Conservation (phyloP, 2,888 invertebrate genomes). For the Drosophila neotestacea region DNA sequence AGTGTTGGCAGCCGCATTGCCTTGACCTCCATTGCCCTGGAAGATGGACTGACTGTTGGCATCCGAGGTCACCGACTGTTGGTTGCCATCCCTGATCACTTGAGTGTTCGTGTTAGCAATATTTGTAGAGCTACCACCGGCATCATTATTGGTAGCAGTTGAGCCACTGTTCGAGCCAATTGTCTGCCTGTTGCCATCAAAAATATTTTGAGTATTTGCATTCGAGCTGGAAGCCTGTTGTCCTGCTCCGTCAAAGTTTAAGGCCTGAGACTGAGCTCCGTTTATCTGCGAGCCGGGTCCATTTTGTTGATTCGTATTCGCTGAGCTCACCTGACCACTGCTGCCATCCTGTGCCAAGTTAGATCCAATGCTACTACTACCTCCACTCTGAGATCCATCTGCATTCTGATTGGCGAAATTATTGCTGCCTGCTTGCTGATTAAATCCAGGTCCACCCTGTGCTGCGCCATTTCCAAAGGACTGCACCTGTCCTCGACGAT, state of each 20-base stretch:
- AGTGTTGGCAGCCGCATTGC: constrained; percentile 72
- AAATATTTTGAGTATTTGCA: constrained; percentile 76
- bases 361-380: constrained; percentile 83
- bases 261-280: constrained; percentile 82
- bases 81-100: constrained; percentile 67
- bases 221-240: constrained; percentile 83
- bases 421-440: constrained; percentile 83
- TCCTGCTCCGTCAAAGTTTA: constrained; percentile 76
- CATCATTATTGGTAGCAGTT: constrained; percentile 71
- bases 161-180: constrained; percentile 78
- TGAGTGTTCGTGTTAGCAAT: constrained; percentile 80
- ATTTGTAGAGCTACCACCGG: constrained; percentile 75
- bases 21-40: constrained; percentile 75
- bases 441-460: constrained; percentile 62
- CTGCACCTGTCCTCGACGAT: constrained; percentile 46
- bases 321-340: constrained; percentile 82
- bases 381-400: constrained; percentile 59
- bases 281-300: constrained; percentile 61
- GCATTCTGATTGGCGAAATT: constrained; percentile 68
- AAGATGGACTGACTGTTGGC: constrained; percentile 82
- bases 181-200: constrained; percentile 59
- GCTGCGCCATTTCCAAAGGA: constrained; percentile 70
- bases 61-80: constrained; percentile 68
- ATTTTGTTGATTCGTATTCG: constrained; percentile 82
- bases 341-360: constrained; percentile 82